Percentiles rank a stretch among this genome's conserved stretches.
These are phyloP conservation scores for Kuschelorhynchus macadamiae DNA, from an alignment of 2,888 invertebrate species.

Conservation along the genomic window DNA sequence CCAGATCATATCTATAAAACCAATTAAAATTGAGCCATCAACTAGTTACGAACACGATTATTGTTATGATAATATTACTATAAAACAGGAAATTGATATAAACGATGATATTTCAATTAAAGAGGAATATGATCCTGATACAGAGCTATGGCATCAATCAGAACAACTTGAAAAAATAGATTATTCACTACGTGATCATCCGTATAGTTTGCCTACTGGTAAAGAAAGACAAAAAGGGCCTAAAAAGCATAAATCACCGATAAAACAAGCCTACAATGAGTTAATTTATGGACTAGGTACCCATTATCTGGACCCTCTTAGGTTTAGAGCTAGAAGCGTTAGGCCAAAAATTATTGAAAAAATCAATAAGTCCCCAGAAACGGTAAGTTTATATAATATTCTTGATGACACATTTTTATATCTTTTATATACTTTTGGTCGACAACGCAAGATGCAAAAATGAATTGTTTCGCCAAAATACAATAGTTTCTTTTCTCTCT, in stretches of 20 bases:
- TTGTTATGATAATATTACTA: conserved; percentile 52
- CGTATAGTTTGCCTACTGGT: conserved; percentile 54
- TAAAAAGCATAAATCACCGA: conserved; percentile 39
- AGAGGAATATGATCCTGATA: conserved; percentile 2
- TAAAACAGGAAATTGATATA: conserved; percentile 32
- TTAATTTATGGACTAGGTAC: conserved; percentile 59
- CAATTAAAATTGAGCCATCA: conserved; percentile 37
- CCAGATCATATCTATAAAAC: conserved; percentile 9
- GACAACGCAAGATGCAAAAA: too few relatives aligned
- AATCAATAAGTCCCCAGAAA: conserved; percentile 23
- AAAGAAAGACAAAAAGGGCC: conserved; percentile 40
- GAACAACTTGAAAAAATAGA: neutral
- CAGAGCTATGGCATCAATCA: neutral
- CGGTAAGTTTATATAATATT: conserved; percentile 17
- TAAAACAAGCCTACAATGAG: conserved; percentile 48
- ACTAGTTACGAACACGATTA: conserved; percentile 60
- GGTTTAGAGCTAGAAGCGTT: conserved; percentile 19
- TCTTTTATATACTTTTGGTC: too few relatives aligned
- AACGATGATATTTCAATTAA: conserved; percentile 10
- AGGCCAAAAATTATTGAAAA: conserved; percentile 27
- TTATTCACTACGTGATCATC: conserved; percentile 52
- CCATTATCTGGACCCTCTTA: conserved; percentile 47
- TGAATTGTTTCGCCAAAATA: too few relatives aligned
- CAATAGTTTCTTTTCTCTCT: too few relatives aligned
- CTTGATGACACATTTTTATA: too few relatives aligned